Evolutionary conservation across 37 sponge, comb jelly and placozoan species (phyloP).

Genomic region (Cliona cf. orientalis): DNA sequence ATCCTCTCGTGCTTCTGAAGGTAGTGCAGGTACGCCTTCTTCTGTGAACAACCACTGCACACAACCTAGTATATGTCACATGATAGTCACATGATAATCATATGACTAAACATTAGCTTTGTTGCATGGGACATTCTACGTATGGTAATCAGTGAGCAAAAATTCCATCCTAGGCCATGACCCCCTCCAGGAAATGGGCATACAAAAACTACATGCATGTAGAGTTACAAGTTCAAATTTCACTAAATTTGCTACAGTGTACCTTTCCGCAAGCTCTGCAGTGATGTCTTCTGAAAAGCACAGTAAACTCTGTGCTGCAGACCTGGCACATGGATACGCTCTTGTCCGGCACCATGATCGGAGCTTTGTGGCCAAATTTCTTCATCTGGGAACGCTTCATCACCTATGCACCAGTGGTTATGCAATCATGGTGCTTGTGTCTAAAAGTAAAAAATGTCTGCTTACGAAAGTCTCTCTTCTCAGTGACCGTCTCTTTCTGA

Average conservation of each 20-base stretch:
- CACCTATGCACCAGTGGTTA: too few species aligned
- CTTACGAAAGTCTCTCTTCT: slow-evolving; percentile 29
- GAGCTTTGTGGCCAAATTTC: slow-evolving; percentile 74
- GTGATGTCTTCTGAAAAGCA: slow-evolving; percentile 91
- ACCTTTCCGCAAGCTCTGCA: slow-evolving; percentile 97
- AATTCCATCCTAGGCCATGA: too few species aligned
- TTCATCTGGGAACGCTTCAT: too few species aligned
- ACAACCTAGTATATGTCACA: slow-evolving; percentile 60
- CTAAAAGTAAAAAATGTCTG: too few species aligned
- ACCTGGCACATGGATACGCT: slow-evolving; percentile 94
- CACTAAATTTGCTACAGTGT: too few species aligned
- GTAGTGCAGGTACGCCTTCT: slow-evolving; percentile 75
- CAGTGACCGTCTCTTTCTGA: slow-evolving; percentile 27
- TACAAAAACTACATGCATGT: too few species aligned
- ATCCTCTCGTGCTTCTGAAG: slow-evolving; percentile 70
- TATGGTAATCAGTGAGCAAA: too few species aligned
- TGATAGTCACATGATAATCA: neutral
- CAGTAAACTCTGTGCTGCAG: slow-evolving; percentile 82
- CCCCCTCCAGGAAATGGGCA: too few species aligned
- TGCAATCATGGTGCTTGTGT: too few species aligned
- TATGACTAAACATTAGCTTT: too few species aligned
- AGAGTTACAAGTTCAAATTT: too few species aligned
- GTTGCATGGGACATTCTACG: too few species aligned
- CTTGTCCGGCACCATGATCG: slow-evolving; percentile 94
- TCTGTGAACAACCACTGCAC: slow-evolving; percentile 80